Evolutionary conservation across 2,113 vertebrate species (phyloP).

Genomic region (Passer domesticus): DNA sequence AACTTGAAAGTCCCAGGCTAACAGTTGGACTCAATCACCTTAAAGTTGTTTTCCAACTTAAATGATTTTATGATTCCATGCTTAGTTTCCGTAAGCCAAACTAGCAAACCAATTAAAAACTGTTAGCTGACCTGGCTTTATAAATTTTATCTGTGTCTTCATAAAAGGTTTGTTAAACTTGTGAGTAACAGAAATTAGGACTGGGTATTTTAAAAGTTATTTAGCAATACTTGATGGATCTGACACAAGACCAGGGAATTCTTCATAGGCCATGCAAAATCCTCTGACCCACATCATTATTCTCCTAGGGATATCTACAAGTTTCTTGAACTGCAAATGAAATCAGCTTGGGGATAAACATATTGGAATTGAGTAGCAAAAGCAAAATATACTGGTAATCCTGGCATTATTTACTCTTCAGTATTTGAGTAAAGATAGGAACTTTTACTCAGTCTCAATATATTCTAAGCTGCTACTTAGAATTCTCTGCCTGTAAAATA

Average conservation of each 20-base stretch:
- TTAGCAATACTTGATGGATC: background rate
- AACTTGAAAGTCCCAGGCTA: background rate
- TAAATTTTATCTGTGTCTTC: background rate
- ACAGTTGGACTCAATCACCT: fast-evolving
- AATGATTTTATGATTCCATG: background rate
- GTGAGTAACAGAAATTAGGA: background rate
- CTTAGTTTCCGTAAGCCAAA: background rate
- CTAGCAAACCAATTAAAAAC: background rate
- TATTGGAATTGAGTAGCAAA: background rate
- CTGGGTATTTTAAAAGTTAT: background rate
- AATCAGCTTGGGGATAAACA: background rate
- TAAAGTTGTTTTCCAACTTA: background rate
- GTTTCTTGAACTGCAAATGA: background rate
- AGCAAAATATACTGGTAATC: background rate
- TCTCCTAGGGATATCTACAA: background rate
- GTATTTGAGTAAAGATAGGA: background rate
- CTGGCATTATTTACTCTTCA: background rate
- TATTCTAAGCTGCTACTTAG: background rate
- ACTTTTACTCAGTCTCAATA: background rate
- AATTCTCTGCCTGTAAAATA: background rate
- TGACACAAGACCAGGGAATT: background rate
- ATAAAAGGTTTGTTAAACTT: background rate
- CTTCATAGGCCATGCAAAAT: background rate
- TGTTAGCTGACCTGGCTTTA: background rate
- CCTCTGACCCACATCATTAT: background rate